Evolutionary conservation across 2,113 vertebrate genomes (phyloP).

Genomic region (Leucoraja erinaceus): DNA sequence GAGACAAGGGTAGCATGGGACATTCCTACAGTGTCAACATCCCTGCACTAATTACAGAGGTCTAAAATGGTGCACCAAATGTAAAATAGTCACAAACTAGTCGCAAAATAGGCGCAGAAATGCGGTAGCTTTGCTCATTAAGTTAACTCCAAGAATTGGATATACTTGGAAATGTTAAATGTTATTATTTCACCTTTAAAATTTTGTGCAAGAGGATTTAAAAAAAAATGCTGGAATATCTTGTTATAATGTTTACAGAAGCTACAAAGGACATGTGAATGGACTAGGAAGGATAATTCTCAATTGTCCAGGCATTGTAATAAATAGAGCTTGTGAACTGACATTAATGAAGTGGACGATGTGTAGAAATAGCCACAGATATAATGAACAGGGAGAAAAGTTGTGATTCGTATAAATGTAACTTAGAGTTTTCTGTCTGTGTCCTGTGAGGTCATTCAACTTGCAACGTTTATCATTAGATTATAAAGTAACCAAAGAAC

Average conservation of each 20-base stretch:
- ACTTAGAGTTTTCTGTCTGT: neutral
- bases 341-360: neutral
- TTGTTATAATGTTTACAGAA: neutral
- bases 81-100: neutral
- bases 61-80: neutral
- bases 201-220: neutral
- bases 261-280: neutral
- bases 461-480: conserved; percentile 22
- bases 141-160: neutral
- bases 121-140: neutral
- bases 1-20: neutral
- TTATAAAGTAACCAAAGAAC: conserved; percentile 30
- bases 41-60: no score
- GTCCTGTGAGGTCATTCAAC: neutral
- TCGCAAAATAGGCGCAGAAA: neutral
- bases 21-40: neutral
- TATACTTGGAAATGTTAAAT: neutral
- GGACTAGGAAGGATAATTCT: no score
- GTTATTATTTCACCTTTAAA: neutral
- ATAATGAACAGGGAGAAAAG: neutral
- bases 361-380: neutral
- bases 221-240: no score
- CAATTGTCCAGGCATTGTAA: no score
- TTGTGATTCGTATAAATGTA: neutral
- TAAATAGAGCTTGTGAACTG: no score